Conservation (phyloP, 2,113 vertebrate genomes). For the Ailuropoda melanoleuca region DNA sequence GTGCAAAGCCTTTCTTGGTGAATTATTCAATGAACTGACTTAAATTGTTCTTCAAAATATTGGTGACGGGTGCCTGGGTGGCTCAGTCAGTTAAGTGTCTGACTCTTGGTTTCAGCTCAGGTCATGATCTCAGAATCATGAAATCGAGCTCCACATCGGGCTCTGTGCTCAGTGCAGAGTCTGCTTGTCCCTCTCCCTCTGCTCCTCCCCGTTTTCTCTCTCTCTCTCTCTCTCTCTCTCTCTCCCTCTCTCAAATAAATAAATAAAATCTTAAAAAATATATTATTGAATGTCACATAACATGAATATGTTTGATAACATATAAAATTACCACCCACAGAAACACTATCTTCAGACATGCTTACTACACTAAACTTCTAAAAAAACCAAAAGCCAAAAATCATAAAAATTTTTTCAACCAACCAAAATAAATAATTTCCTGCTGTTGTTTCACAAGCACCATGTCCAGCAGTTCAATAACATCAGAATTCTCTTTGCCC, state of each 20-base stretch:
- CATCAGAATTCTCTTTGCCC: neutral
- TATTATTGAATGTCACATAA: neutral
- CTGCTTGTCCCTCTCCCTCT: neutral
- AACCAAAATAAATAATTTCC: neutral
- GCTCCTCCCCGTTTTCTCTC: neutral
- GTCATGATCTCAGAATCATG: neutral
- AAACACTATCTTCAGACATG: neutral
- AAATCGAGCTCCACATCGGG: neutral
- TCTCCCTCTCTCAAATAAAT: neutral
- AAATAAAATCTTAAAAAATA: neutral
- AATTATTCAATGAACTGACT: neutral
- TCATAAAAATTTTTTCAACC: neutral
- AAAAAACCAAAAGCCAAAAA: neutral
- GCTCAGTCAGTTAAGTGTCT: neutral
- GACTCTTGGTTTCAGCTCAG: neutral
- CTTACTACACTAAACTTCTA: neutral
- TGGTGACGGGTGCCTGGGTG: neutral
- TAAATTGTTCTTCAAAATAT: neutral
- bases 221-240: neutral
- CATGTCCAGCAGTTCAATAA: neutral
- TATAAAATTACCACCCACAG: neutral
- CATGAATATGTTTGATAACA: neutral
- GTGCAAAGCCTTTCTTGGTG: neutral
- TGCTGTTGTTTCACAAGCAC: neutral
- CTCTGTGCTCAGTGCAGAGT: neutral